Evolutionary conservation across 2,113 vertebrate species (phyloP).

Genomic region (Piaya cayana): DNA sequence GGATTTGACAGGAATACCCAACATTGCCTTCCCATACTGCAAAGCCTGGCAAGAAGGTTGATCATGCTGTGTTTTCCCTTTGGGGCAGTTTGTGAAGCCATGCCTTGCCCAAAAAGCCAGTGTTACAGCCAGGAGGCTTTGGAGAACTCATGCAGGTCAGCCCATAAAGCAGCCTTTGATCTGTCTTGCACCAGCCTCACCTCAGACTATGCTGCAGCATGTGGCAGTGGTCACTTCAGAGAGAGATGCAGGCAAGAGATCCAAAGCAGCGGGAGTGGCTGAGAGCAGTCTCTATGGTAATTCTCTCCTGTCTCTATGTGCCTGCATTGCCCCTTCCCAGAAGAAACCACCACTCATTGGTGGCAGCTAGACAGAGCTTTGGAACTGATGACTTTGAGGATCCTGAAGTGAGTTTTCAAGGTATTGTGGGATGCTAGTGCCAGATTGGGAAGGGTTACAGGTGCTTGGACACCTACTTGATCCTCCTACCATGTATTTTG

Average conservation of each 20-base stretch:
- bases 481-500: too few relatives aligned
- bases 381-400: not conserved
- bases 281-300: not conserved
- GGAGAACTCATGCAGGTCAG: rapidly evolving
- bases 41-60: not conserved
- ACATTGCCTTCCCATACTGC: not conserved
- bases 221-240: not conserved
- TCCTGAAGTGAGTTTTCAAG: not conserved
- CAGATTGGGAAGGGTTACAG: not conserved
- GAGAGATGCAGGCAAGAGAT: not conserved
- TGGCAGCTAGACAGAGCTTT: not conserved
- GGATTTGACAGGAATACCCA: not conserved
- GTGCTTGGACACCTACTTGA: too few relatives aligned
- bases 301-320: not conserved
- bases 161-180: not conserved
- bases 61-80: not conserved
- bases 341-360: not conserved
- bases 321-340: not conserved
- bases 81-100: rapidly evolving
- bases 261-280: not conserved
- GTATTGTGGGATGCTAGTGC: not conserved
- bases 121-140: not conserved
- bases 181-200: not conserved
- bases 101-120: not conserved
- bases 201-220: not conserved